Percentiles rank a stretch among this genome's conserved stretches.
Evolutionary conservation across 2,797 vertebrate genomes (phyloP).

Genomic region (Halcyon smyrnensis): DNA sequence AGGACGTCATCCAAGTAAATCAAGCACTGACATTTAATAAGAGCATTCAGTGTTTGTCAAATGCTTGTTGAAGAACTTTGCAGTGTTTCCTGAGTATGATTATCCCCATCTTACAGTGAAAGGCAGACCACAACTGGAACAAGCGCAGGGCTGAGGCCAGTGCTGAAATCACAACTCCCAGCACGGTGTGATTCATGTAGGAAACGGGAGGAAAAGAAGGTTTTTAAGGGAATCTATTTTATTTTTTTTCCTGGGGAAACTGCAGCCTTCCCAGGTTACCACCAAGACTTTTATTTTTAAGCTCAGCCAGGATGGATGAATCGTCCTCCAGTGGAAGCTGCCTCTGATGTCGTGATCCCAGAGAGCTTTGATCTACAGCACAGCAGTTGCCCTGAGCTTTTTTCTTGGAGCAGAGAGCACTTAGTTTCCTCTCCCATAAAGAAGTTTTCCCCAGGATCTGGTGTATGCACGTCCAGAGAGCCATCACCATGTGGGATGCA

Average conservation of each 20-base stretch:
- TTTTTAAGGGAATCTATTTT: background rate
- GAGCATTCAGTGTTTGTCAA: background rate
- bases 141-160: background rate
- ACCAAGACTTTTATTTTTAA: background rate
- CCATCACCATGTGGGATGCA: background rate
- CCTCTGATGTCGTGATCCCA: background rate
- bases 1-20: background rate
- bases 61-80: background rate
- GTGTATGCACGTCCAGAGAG: background rate
- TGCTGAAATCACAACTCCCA: background rate
- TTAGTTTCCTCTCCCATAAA: background rate
- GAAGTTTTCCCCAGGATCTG: background rate
- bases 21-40: background rate
- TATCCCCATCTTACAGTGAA: background rate
- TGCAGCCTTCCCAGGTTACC: background rate
- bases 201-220: background rate
- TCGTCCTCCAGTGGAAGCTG: background rate
- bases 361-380: background rate
- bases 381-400: background rate
- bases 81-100: background rate
- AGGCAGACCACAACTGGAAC: background rate
- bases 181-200: fast-evolving
- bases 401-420: background rate
- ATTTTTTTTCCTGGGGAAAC: background rate
- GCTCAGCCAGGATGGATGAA: background rate